Percentiles rank a stretch among this genome's conserved stretches.
These are phyloP conservation scores for Colinus virginianus DNA, from an alignment of 2,113 vertebrate species.

Conservation along the genomic window DNA sequence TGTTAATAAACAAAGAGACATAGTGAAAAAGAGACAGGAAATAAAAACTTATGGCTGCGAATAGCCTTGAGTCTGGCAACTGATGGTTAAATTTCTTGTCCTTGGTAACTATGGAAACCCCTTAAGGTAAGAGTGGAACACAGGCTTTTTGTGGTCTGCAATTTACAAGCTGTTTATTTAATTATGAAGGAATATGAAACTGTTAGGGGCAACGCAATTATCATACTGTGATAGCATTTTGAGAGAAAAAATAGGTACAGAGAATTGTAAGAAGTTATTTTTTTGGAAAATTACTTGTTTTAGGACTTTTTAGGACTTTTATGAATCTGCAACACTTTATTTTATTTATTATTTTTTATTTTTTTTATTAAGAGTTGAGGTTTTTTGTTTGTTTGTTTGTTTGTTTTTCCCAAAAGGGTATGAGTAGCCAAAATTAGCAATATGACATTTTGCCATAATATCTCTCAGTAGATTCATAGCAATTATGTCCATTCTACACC, in stretches of 20 bases:
- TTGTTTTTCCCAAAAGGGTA: slow-evolving; percentile 18
- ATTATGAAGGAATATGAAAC: slow-evolving; percentile 76
- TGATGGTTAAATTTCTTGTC: slow-evolving; percentile 79
- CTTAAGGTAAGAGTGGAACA: slow-evolving; percentile 77
- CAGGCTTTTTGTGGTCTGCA: slow-evolving; percentile 69
- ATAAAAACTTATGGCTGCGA: slow-evolving; percentile 41
- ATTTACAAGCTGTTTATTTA: slow-evolving; percentile 80
- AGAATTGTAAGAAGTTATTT: slow-evolving; percentile 49
- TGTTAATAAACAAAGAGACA: slow-evolving; percentile 65
- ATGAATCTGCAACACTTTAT: slow-evolving; percentile 23
- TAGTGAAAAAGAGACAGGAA: neutral
- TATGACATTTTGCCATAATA: slow-evolving; percentile 59
- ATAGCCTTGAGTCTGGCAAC: slow-evolving; percentile 70
- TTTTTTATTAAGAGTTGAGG: slow-evolving; percentile 32
- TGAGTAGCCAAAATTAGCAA: slow-evolving; percentile 65
- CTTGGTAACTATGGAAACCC: slow-evolving; percentile 87
- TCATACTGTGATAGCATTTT: slow-evolving; percentile 58
- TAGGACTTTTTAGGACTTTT: slow-evolving; percentile 50
- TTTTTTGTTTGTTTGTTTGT: neutral
- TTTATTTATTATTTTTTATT: neutral
- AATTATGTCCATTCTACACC: slow-evolving; percentile 61
- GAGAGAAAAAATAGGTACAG: slow-evolving; percentile 45
- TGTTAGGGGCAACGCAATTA: slow-evolving; percentile 74
- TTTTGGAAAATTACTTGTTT: slow-evolving; percentile 51
- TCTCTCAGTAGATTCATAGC: slow-evolving; percentile 57